Evolutionary conservation across 2,797 vertebrate genomes (phyloP).

Genomic region (Leptatherina wallacei): DNA sequence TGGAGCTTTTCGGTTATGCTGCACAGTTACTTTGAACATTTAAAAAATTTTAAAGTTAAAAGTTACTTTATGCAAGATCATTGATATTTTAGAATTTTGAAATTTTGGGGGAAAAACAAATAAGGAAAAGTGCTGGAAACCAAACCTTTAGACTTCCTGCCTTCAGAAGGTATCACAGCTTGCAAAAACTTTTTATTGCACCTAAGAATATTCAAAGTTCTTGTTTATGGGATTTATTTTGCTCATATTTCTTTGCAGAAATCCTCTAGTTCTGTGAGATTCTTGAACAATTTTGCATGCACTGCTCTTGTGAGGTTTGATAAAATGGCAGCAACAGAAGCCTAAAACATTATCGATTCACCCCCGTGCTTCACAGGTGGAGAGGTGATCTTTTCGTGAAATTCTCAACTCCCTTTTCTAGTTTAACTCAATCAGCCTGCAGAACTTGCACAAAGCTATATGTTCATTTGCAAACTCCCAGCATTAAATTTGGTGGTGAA

Average conservation of each 20-base stretch:
- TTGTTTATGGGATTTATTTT: neutral
- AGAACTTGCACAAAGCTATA: neutral
- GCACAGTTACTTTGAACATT: neutral
- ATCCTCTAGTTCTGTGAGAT: neutral
- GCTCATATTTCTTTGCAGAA: neutral
- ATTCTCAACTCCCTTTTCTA: neutral
- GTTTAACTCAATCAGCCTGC: neutral
- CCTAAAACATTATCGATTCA: neutral
- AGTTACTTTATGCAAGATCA: neutral
- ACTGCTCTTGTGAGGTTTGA: neutral
- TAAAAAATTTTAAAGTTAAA: neutral
- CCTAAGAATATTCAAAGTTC: neutral
- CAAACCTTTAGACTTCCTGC: neutral
- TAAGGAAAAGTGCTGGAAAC: neutral
- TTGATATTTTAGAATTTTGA: neutral
- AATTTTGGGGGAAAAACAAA: neutral
- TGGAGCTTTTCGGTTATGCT: slow-evolving; percentile 10
- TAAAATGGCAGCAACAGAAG: neutral
- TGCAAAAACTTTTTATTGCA: neutral
- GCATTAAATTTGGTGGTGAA: neutral
- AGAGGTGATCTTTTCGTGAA: neutral
- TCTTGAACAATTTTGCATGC: neutral
- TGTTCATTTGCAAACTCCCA: neutral
- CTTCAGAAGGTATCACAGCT: neutral
- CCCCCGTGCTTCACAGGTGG: neutral